These are phyloP conservation scores for Drosophila mimetica DNA, from an alignment of 2,888 invertebrate species.

Conservation along the genomic window DNA sequence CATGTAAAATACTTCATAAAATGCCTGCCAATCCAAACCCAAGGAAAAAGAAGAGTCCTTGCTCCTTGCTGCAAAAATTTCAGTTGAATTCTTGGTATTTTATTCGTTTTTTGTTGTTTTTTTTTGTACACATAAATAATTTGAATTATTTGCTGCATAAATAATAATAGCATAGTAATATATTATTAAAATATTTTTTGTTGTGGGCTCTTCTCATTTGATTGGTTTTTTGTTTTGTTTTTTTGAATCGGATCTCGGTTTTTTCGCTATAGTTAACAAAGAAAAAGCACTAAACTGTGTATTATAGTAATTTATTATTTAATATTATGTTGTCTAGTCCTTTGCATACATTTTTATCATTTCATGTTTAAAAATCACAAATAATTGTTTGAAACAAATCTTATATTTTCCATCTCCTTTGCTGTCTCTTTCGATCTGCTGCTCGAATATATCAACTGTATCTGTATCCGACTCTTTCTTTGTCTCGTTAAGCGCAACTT, in stretches of 20 bases:
- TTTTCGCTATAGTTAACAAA: conserved; percentile 58
- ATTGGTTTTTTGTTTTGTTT: conserved; percentile 6
- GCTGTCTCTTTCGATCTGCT: conserved; percentile 19
- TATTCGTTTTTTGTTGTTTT: conserved; percentile 33
- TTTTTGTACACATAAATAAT: conserved; percentile 68
- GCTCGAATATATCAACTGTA: conserved; percentile 5
- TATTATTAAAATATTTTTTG: conserved; percentile 41
- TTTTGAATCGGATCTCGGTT: conserved; percentile 30
- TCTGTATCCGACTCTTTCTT: conserved; percentile 1
- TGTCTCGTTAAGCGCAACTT: conserved; percentile 17
- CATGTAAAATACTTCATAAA: no score
- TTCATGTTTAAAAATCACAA: conserved; percentile 75
- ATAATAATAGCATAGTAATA: conserved; percentile 53
- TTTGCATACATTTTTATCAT: conserved; percentile 68
- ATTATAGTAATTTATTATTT: conserved; percentile 56
- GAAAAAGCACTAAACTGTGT: conserved; percentile 58
- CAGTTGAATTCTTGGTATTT: conserved; percentile 41
- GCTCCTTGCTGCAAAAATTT: background rate
- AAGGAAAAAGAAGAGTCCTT: background rate
- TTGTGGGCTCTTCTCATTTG: conserved; percentile 28
- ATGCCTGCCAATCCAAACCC: no score
- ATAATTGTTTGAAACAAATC: conserved; percentile 77
- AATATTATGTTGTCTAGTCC: conserved; percentile 60
- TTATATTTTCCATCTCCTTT: conserved; percentile 85
- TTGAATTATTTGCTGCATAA: conserved; percentile 63